Evolutionary conservation across 2,797 vertebrate species (phyloP).

Genomic region (Poecilia wingei): DNA sequence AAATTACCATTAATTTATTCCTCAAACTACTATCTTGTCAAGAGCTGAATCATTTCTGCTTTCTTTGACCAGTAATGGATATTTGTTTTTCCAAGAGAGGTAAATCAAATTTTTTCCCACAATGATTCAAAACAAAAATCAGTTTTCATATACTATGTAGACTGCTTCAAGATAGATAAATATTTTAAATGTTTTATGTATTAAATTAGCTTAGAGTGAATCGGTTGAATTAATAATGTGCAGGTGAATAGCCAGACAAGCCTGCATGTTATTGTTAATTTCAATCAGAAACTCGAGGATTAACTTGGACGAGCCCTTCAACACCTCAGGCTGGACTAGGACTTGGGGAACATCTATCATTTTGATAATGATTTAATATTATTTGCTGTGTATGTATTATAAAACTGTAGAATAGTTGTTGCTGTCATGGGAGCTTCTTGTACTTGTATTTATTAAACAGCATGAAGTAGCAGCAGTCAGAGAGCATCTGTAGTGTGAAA

Average conservation of each 20-base stretch:
- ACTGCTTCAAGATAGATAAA: neutral
- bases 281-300: neutral
- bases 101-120: neutral
- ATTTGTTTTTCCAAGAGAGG: neutral
- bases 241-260: neutral
- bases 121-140: neutral
- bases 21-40: neutral
- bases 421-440: conserved; percentile 24
- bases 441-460: conserved; percentile 17
- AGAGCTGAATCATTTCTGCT: neutral
- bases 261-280: neutral
- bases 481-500: conserved; percentile 9
- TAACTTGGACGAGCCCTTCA: neutral
- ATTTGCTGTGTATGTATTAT: conserved; percentile 27
- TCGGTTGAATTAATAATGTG: neutral
- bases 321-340: neutral
- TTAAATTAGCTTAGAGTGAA: neutral
- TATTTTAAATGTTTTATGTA: neutral
- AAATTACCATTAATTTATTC: neutral
- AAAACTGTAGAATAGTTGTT: conserved; percentile 10
- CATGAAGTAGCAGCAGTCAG: conserved; percentile 8
- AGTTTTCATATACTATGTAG: neutral
- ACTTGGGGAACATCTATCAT: neutral
- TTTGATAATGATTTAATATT: conserved; percentile 15
- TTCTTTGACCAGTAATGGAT: neutral